These are phyloP conservation scores for Malacoctenus gilli DNA, from an alignment of 2,797 vertebrate species.

Conservation along the genomic window DNA sequence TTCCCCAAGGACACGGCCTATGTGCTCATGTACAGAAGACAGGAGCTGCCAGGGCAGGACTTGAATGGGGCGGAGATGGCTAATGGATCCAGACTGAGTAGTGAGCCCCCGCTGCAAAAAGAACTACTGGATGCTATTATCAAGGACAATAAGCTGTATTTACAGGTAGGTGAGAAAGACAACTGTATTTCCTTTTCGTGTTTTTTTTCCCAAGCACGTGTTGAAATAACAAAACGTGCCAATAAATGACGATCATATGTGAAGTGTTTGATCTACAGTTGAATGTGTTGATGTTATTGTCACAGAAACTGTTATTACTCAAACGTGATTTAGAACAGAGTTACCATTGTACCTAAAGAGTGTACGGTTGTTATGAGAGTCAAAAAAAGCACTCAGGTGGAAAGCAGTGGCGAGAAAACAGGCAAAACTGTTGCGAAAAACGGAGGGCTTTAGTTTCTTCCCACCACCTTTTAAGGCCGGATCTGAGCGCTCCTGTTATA, in stretches of 20 bases:
- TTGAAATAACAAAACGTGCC: too few species aligned
- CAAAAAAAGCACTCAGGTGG: constrained; percentile 30
- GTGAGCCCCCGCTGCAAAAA: constrained; percentile 95
- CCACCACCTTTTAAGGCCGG: constrained; percentile 32
- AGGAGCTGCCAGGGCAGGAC: constrained; percentile 73
- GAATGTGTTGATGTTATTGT: too few species aligned
- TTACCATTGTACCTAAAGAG: constrained; percentile 8
- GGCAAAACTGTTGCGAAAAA: constrained; percentile 23
- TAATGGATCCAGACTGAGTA: constrained; percentile 83
- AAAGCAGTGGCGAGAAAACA: constrained; percentile 16
- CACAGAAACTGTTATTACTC: too few species aligned
- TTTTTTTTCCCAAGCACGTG: too few species aligned
- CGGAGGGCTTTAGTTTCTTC: constrained; percentile 15
- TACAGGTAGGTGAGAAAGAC: constrained; percentile 87
- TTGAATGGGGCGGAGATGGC: constrained; percentile 61
- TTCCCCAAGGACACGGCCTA: constrained; percentile 99
- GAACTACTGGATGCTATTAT: constrained; percentile 98
- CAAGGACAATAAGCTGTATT: constrained; percentile 97
- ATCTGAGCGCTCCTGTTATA: constrained; percentile 45
- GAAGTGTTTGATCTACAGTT: too few species aligned
- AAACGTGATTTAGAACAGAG: constrained; percentile 9
- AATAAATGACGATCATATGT: too few species aligned
- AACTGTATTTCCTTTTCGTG: constrained; percentile 21
- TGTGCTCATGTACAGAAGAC: constrained; percentile 95
- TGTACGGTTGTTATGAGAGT: constrained; percentile 24